These are phyloP conservation scores for Hybognathus amarus DNA, from an alignment of 2,797 vertebrate genomes.

Conservation along the genomic window DNA sequence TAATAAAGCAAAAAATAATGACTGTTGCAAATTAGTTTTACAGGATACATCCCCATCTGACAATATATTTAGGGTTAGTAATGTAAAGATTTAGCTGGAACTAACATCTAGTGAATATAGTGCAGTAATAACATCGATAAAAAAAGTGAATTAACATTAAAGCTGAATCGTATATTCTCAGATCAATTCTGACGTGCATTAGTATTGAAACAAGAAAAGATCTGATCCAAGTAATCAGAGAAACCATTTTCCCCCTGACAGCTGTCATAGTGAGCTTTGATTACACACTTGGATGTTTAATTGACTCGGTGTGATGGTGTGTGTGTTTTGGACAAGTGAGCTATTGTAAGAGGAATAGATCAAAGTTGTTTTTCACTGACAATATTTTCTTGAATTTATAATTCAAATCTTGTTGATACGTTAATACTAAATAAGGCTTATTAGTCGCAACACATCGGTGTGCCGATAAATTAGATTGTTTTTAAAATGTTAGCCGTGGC, in stretches of 20 bases:
- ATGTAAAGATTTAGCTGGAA: background rate
- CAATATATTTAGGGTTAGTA: background rate
- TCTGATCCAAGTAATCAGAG: constrained; percentile 27
- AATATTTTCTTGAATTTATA: background rate
- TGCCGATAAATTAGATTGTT: no score
- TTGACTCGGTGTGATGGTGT: constrained; percentile 37
- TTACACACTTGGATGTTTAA: constrained; percentile 10
- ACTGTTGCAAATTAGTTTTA: background rate
- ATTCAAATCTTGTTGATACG: background rate
- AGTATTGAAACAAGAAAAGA: constrained; percentile 12
- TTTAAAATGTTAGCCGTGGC: no score
- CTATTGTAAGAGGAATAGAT: background rate
- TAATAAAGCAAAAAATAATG: background rate
- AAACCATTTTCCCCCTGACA: constrained; percentile 4
- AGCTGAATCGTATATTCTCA: constrained; percentile 14
- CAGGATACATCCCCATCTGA: background rate
- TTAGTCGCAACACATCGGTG: no score
- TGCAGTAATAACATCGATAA: background rate
- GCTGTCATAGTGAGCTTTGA: constrained; percentile 19
- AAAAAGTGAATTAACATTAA: background rate
- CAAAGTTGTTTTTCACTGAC: background rate
- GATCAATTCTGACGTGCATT: constrained; percentile 27
- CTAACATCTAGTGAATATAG: background rate
- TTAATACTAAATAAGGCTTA: background rate
- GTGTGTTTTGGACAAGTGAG: constrained; percentile 28